Percentiles rank a stretch among this genome's conserved stretches.
These are phyloP conservation scores for Anoura caudifer DNA, from an alignment of 2,113 vertebrate species.

Conservation along the genomic window DNA sequence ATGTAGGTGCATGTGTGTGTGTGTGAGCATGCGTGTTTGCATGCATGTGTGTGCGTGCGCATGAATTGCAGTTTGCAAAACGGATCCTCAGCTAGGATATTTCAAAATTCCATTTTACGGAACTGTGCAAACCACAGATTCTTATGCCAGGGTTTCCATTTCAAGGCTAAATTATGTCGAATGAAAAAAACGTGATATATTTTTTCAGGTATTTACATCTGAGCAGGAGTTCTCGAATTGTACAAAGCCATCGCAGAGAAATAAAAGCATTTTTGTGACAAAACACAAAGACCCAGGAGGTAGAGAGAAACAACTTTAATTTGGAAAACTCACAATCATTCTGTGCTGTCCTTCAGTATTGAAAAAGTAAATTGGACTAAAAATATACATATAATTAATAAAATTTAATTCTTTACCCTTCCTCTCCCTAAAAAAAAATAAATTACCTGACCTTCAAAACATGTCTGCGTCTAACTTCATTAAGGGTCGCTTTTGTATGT, in stretches of 20 bases:
- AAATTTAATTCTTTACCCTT: constrained; percentile 52
- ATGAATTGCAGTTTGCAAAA: background rate
- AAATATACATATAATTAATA: constrained; percentile 66
- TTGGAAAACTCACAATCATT: constrained; percentile 14
- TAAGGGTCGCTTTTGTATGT: constrained; percentile 71
- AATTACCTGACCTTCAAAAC: constrained; percentile 71
- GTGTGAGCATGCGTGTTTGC: background rate
- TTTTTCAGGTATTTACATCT: constrained; percentile 51
- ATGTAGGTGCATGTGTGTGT: background rate
- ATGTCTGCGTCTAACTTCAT: constrained; percentile 59
- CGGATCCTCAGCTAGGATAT: background rate
- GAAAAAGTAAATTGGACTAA: constrained; percentile 56
- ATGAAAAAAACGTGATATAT: background rate
- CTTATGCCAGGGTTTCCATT: constrained; percentile 25
- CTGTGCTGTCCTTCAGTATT: background rate
- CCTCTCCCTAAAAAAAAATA: constrained; percentile 56
- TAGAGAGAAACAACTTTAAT: constrained; percentile 54
- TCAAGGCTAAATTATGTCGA: constrained; percentile 46
- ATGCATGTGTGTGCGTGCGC: background rate
- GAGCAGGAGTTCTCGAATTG: constrained; percentile 27
- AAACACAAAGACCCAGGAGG: constrained; percentile 13
- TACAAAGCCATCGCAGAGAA: constrained; percentile 20
- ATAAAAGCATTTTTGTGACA: constrained; percentile 21
- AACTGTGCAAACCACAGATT: background rate
- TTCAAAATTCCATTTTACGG: background rate